Evolutionary conservation across 2,113 vertebrate genomes (phyloP), one percentile per base, ranked within the genome.

Genomic region (Taxidea taxus): DNA sequence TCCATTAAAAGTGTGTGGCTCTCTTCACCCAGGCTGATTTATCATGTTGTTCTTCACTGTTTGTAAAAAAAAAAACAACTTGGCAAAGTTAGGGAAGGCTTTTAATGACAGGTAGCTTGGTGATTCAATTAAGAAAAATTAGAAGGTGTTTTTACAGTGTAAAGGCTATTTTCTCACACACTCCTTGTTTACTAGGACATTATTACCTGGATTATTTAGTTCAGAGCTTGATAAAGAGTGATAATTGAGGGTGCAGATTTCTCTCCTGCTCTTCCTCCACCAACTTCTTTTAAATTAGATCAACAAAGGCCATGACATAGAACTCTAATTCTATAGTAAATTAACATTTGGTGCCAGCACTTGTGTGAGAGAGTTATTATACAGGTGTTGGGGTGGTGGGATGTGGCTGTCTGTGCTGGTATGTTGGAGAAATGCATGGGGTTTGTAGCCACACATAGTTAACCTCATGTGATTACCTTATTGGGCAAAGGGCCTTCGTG

Each of bases 391-490:
- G 10, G 15, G 4, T 3, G 20, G 34, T 64, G 29, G 27, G 27
- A 49, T 82, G 42, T 27, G 20, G 27, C 11, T 42, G 25, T 39
- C 29, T 54, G 6, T 6, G 7, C 44, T 83, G 27, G 20, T 82
- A 51, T 66, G 31, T 54, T 27, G 13, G 27, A 15, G 47, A 23
- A 29, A 14, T 23, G 23, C 4, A 11, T 66, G 16, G 7, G 12
- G 6, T 94, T 75, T 62, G n/a, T 72, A 12, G 21, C 21, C 29
- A 87, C n/a, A 56, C 21, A 8, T 0, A 68, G 18, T 11, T 56
- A 68, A 47, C 20, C 18, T 2, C 44, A 9, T 3, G 0, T 51
- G 37, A 47, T n/a, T 85, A 1, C 66, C 6, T 0, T 34, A 14
- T 29, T 13, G 56, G 25, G 15, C 13, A 64, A 6, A 58, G 60